These are phyloP conservation scores for Antennarius striatus DNA, from an alignment of 2,113 vertebrate species.

Conservation along the genomic window DNA sequence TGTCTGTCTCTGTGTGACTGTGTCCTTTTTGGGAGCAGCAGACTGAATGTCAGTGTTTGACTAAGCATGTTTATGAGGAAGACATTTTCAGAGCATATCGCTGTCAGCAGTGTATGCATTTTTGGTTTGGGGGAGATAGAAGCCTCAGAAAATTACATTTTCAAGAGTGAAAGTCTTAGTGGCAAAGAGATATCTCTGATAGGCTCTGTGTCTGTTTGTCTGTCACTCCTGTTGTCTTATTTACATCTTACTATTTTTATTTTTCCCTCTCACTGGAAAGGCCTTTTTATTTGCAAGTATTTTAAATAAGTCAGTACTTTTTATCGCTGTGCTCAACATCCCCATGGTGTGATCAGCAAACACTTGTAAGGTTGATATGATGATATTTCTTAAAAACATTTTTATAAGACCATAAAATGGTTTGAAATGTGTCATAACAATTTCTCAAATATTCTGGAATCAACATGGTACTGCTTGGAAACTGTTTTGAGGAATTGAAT, in stretches of 20 bases:
- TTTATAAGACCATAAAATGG: not conserved
- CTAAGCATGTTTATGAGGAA: slow-evolving; percentile 14
- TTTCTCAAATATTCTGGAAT: too few relatives aligned
- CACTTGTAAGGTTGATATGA: not conserved
- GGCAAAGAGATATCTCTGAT: slow-evolving; percentile 24
- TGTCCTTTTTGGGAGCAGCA: not conserved
- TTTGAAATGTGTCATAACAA: not conserved
- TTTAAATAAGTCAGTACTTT: not conserved
- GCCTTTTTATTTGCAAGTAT: not conserved
- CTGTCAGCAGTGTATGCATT: slow-evolving; percentile 33
- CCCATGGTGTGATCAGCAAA: not conserved
- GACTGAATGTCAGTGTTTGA: not conserved
- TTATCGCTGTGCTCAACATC: not conserved
- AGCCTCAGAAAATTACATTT: slow-evolving; percentile 42
- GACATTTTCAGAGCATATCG: slow-evolving; percentile 19
- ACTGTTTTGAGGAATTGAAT: too few relatives aligned
- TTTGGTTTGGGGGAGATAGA: slow-evolving; percentile 41
- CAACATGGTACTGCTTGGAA: not conserved
- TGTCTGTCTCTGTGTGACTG: not conserved
- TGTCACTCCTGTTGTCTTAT: slow-evolving; percentile 25
- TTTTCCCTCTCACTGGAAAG: not conserved
- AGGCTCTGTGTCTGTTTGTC: slow-evolving; percentile 23
- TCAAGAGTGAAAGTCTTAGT: slow-evolving; percentile 29
- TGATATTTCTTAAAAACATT: not conserved
- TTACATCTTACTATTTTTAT: not conserved